Conservation (phyloP, 2,888 invertebrate species). For the Aspidiotus rigidus region DNA sequence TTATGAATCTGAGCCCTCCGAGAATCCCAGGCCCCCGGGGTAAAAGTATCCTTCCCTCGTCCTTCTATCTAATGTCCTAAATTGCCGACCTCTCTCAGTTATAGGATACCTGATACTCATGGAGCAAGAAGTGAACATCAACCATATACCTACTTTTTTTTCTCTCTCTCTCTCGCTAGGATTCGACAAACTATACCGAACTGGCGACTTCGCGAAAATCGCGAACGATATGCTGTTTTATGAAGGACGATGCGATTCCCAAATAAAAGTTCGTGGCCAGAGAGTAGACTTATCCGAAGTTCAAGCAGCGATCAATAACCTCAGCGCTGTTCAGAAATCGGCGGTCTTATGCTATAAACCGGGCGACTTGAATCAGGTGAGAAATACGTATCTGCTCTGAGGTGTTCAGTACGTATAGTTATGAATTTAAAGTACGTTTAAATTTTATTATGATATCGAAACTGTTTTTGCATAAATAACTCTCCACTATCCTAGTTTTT, state of each 20-base stretch:
- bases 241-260: conserved; percentile 77
- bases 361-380: conserved; percentile 51
- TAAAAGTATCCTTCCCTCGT: too few species aligned
- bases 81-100: too few species aligned
- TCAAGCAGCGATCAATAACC: conserved; percentile 58
- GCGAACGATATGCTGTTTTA: conserved; percentile 59
- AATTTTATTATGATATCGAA: too few species aligned
- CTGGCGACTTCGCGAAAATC: conserved; percentile 73
- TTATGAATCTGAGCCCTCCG: too few species aligned
- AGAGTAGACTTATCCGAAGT: conserved; percentile 77
- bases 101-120: too few species aligned
- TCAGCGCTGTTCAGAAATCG: conserved; percentile 59
- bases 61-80: too few species aligned
- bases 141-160: neutral
- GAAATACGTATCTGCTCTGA: neutral
- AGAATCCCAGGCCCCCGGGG: too few species aligned
- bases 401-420: neutral
- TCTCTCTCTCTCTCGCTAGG: conserved; percentile 10
- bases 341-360: conserved; percentile 71
- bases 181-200: conserved; percentile 54
- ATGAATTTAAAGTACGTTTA: too few species aligned
- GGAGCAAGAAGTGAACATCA: neutral
- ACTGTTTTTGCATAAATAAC: too few species aligned
- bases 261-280: conserved; percentile 77
- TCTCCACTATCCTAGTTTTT: too few species aligned